Conservation (phyloP, 2,797 vertebrate genomes). For the Falco rusticolus region DNA sequence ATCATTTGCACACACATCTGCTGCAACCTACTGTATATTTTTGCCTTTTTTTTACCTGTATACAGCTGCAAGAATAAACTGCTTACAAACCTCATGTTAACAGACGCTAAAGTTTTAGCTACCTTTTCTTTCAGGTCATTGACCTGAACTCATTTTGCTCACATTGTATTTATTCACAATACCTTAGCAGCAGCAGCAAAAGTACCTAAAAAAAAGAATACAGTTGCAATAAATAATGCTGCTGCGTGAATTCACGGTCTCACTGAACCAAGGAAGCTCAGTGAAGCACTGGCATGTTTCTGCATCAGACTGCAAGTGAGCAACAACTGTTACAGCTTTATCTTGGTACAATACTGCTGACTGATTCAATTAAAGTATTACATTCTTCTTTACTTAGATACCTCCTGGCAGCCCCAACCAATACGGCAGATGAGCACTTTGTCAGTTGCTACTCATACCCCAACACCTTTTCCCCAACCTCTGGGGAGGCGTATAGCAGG, state of each 20-base stretch:
- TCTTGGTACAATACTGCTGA: neutral
- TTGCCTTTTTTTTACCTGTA: neutral
- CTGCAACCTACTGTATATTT: neutral
- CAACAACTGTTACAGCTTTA: neutral
- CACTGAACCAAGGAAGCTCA: neutral
- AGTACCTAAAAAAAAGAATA: neutral
- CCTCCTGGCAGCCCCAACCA: neutral
- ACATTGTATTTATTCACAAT: neutral
- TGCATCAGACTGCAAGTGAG: neutral
- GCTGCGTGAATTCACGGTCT: neutral
- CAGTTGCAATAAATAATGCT: neutral
- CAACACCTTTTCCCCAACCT: neutral
- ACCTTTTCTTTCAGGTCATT: neutral
- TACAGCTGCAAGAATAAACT: neutral
- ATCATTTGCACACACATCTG: neutral
- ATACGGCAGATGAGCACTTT: neutral
- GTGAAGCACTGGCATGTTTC: neutral
- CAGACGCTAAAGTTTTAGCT: neutral
- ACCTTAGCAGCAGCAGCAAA: neutral
- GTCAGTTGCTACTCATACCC: constrained; percentile 18
- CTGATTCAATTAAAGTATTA: neutral
- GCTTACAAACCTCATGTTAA: neutral
- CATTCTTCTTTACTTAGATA: neutral
- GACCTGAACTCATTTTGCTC: neutral
- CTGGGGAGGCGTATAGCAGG: fast-evolving